These are phyloP conservation scores for Drosophila aff. DNA, from an alignment of 1,140 invertebrate genomes.

Conservation along the genomic window DNA sequence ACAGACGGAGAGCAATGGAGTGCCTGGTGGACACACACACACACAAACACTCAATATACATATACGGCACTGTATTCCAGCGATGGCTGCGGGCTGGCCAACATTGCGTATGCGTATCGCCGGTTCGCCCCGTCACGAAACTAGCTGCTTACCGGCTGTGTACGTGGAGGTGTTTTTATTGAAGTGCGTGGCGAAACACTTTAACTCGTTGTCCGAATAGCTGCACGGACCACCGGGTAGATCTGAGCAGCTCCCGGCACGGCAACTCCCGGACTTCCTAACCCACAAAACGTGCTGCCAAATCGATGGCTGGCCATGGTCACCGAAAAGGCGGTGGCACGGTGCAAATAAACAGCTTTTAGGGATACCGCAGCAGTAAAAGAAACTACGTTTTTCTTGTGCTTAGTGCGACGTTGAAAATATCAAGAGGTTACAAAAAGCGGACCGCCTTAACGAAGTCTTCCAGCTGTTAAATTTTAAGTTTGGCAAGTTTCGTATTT, in stretches of 20 bases:
- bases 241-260: slow-evolving; percentile 22
- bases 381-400: slow-evolving; percentile 11
- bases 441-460: not conserved
- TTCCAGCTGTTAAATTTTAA: not conserved
- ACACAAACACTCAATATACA: slow-evolving; percentile 11
- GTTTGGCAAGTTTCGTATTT: not conserved
- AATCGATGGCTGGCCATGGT: slow-evolving; percentile 40
- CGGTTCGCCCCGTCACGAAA: slow-evolving; percentile 67
- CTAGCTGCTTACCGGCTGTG: slow-evolving; percentile 43
- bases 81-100: slow-evolving; percentile 48
- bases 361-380: slow-evolving; percentile 15
- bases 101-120: slow-evolving; percentile 74
- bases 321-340: not conserved
- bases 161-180: slow-evolving; percentile 79
- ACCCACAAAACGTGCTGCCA: slow-evolving; percentile 45
- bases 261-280: slow-evolving; percentile 19
- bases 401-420: not conserved
- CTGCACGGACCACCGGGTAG: slow-evolving; percentile 43
- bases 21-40: slow-evolving; percentile 44
- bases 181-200: slow-evolving; percentile 80
- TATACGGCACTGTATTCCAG: slow-evolving; percentile 16
- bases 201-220: slow-evolving; percentile 69
- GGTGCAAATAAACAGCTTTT: slow-evolving; percentile 10
- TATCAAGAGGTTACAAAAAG: not conserved
- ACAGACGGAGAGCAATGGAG: slow-evolving; percentile 45